Evolutionary conservation across 2,113 vertebrate species (phyloP), one percentile per base, ranked within the genome.

Genomic region (Emberiza fucata): DNA sequence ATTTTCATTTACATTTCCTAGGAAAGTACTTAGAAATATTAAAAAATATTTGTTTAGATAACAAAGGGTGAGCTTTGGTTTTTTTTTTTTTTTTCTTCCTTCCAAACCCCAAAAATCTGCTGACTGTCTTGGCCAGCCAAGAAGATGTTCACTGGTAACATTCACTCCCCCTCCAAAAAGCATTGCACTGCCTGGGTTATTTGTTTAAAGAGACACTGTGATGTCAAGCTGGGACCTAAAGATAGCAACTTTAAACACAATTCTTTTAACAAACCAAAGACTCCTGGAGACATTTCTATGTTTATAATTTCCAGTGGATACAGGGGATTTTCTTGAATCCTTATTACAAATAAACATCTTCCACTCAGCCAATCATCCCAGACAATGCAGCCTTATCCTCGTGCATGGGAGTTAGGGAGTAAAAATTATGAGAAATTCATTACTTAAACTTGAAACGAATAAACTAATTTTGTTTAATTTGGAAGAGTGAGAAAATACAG

Each of bases 1-100:
- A 80, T 48, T 85, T 95, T 50, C 40, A 29, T 48, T 91, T 88
- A 68, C n/a, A 54, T 81, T 81, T 83, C 27, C 61, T 35, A 33
- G 5, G 5, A 65, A 65, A 0, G 9, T 50, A 33, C 53, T 35
- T 65, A 68, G n/a, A 79, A 76, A 37, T 57, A 63, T 39, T 66
- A 53, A 76, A 64, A 96, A 92, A 92, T 22, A 50, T 92, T 97
- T 97, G 53, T 85, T 94, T 91, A 69, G 85, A 82, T 92, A 95
- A 92, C 64, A 93, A 95, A 85, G 42, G 5, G 7, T 40, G 25
- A 59, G 40, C 4, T 31, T 60, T 4, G 11, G 7, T 29, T 53
- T 29, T 53, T 16, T 0, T 59, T 86, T 68, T 68, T 37, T 37
- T 51, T 60, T 92, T 50, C 50, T 85, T 89, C 64, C 24, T 87